Conservation (phyloP, 1,140 invertebrate species). For the Bombus pyrosoma region DNA sequence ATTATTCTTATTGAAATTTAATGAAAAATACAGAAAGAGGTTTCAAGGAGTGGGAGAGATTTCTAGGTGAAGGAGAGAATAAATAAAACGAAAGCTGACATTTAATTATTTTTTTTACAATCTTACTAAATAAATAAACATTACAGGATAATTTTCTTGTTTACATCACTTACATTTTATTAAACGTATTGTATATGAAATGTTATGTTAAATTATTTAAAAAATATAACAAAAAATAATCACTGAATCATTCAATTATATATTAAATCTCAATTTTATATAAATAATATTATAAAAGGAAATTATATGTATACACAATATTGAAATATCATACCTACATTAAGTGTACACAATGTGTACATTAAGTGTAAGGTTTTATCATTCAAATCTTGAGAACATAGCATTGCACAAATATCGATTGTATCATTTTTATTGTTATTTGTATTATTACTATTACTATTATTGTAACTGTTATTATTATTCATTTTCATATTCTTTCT, state of each 20-base stretch:
- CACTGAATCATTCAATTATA: slow-evolving; percentile 33
- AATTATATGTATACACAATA: not conserved
- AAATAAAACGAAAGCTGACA: not conserved
- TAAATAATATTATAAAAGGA: not conserved
- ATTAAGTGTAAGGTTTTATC: slow-evolving; percentile 39
- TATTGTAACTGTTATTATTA: not conserved
- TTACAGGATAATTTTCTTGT: not conserved
- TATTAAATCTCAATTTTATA: slow-evolving; percentile 20
- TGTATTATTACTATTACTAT: not conserved
- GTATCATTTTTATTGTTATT: not conserved
- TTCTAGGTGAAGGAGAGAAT: not conserved
- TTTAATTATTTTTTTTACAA: slow-evolving; percentile 17
- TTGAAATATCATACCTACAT: not conserved
- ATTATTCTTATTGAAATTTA: not conserved
- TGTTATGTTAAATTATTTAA: slow-evolving; percentile 14
- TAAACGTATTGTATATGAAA: too few species aligned
- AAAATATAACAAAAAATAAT: slow-evolving; percentile 7
- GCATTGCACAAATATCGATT: slow-evolving; percentile 43
- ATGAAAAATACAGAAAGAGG: not conserved
- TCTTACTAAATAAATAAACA: not conserved
- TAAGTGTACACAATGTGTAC: slow-evolving; percentile 35
- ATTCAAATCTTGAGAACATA: slow-evolving; percentile 48
- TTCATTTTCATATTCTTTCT: not conserved
- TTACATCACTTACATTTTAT: not conserved
- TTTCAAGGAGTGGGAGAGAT: too few species aligned